Conservation (phyloP, 2,113 vertebrate species). For the Dendrocopos noguchii region DNA sequence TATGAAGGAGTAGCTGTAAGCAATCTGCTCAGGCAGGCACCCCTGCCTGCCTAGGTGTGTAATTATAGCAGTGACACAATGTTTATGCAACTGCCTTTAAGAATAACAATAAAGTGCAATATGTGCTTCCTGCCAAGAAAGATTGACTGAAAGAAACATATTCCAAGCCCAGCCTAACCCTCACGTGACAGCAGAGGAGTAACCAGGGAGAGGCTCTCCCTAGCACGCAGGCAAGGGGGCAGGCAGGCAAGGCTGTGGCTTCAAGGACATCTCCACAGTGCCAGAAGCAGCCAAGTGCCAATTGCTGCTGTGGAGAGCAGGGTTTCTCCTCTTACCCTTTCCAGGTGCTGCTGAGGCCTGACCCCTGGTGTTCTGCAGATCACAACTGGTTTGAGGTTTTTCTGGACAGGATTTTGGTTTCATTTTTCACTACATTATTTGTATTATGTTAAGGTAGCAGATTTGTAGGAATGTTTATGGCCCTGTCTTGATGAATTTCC, state of each 20-base stretch:
- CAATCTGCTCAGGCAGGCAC: constrained; percentile 30
- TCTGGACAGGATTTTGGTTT: neutral
- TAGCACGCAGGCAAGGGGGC: constrained; percentile 56
- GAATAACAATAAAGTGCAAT: constrained; percentile 47
- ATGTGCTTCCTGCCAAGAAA: constrained; percentile 42
- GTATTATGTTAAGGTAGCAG: neutral
- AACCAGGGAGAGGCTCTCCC: constrained; percentile 45
- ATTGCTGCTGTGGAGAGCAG: neutral
- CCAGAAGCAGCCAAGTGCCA: neutral
- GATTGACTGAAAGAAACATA: constrained; percentile 41
- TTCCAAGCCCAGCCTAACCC: neutral
- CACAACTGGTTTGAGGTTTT: neutral
- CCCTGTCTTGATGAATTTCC: neutral
- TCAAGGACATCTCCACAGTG: too few species aligned
- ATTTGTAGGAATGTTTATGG: neutral
- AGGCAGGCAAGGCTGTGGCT: neutral
- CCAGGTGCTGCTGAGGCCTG: neutral
- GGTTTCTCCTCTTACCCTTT: neutral
- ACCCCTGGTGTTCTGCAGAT: neutral
- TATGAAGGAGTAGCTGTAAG: constrained; percentile 21
- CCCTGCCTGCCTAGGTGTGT: constrained; percentile 44
- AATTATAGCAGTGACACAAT: constrained; percentile 43
- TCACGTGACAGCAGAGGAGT: neutral
- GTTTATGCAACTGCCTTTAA: constrained; percentile 60
- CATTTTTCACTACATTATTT: neutral